These are phyloP conservation scores for Spatulosminthurus flaviceps DNA, from an alignment of 2,888 invertebrate genomes.

Conservation along the genomic window DNA sequence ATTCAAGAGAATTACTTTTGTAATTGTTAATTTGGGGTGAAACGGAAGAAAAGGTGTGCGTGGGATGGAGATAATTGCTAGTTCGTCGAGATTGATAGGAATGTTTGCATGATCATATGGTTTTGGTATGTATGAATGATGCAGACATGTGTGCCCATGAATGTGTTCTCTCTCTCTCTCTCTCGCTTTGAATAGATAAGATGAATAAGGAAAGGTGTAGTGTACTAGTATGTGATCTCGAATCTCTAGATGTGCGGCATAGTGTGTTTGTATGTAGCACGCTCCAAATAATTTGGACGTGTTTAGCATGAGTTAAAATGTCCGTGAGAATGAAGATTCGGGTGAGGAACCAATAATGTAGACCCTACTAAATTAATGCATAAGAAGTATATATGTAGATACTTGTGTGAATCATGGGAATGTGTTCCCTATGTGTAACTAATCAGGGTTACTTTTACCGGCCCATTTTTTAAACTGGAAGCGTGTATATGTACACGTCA, in stretches of 20 bases:
- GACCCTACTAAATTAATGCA: no score
- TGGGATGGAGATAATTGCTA: neutral
- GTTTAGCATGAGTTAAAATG: neutral
- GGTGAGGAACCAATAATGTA: neutral
- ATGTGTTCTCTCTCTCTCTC: no score
- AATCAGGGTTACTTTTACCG: neutral
- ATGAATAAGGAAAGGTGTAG: no score
- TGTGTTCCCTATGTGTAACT: neutral
- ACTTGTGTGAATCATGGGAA: neutral
- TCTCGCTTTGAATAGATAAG: no score
- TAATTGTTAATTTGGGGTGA: neutral
- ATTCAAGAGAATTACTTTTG: neutral
- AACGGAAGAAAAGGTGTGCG: no score
- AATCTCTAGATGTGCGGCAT: no score
- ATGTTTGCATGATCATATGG: neutral
- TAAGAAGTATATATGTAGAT: no score
- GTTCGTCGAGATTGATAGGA: neutral
- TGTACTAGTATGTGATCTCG: no score
- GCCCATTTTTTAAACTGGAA: neutral
- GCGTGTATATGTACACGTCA: neutral
- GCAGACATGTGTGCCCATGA: no score
- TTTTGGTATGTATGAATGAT: neutral
- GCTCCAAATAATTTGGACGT: neutral
- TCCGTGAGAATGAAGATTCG: slow-evolving; percentile 3
- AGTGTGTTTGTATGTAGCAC: neutral